phyloP scores from a whole-genome alignment of 2,888 invertebrate species.

The Lumbricus terrestris region DNA sequence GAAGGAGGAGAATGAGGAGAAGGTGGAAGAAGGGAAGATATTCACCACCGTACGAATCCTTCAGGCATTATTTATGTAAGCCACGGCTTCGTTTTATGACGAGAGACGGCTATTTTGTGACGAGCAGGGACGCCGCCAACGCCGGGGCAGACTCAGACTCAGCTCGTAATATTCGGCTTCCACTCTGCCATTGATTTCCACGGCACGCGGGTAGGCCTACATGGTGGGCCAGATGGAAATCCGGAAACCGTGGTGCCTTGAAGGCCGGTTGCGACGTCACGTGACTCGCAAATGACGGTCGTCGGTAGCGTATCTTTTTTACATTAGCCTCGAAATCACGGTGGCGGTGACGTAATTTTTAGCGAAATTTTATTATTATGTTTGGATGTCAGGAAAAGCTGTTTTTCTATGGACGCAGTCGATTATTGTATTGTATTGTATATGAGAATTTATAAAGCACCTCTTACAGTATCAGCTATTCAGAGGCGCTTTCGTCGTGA shows the following conservation, averaged over 20 bases:
- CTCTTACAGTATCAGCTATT: no score
- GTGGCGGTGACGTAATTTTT: no score
- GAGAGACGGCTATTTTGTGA: not conserved
- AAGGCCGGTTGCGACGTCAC: not conserved
- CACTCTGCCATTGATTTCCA: not conserved
- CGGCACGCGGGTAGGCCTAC: not conserved
- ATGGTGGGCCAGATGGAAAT: not conserved
- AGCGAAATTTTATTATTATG: no score
- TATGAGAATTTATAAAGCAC: no score
- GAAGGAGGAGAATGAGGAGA: no score
- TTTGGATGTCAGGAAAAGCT: no score
- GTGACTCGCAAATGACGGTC: not conserved
- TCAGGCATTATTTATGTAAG: not conserved
- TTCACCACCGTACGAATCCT: not conserved
- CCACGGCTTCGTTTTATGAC: not conserved
- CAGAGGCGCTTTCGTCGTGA: no score
- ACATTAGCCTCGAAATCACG: no score
- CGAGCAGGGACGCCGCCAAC: no score
- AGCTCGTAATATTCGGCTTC: not conserved
- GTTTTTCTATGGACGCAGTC: no score
- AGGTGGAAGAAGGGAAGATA: not conserved
- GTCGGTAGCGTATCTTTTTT: no score
- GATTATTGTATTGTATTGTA: no score
- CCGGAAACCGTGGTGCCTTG: not conserved
- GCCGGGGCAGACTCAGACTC: not conserved